Base-by-base conservation (phyloP, 2,797 vertebrate species). In the Phataginus tricuspis region DNA sequence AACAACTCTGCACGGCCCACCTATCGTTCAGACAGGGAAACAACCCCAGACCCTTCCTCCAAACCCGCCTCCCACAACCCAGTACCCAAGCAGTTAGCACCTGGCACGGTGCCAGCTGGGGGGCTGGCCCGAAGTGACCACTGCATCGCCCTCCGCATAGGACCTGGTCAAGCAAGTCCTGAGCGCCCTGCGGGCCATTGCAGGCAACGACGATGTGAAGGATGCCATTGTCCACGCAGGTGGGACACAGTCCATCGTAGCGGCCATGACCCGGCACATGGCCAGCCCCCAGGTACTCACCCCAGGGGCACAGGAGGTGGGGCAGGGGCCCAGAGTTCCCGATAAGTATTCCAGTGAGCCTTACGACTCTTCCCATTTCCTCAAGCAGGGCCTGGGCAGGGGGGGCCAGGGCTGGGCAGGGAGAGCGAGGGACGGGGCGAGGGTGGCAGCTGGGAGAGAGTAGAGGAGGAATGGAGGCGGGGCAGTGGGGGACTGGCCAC, bases 171-270 rank as follows among this genome's bases (percentile, higher is more conserved):
- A 98, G 86, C 99, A 99, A 97, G 99, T 99, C 66, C 98, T 99
- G 0, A 98, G 99, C 0, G 99, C 99, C 15, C 97, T 99, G 96
- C 98, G 99, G 63, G 99, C 99, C 0, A 96, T 99, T 0, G 99
- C 99, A 0, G 99, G 99, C 74, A 99, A 99, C 0, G 99, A 99
- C 0, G 99, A 99, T 0, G 99, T 99, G 80, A 99, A 99, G 86
- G 99, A 99, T 0, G 99, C 99, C 31, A 98, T 99, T 0, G 99
- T 99, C 9, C 98, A 77, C 0, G 98, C 99, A 0, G 99, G 99
- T 0, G 99, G 98, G 29, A 99, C 99, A 0, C 98, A 99, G 78
- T 98, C 99, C 16, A 99, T 99, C 2, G 98, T 99, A 89, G 98
- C 99, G 0, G 99, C 99, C 42, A 99, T 99, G 98, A 99, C 99